A percentile compares a stretch with the other conserved stretches of the same genome.
These are phyloP conservation scores for Notamacropus eugenii DNA, from an alignment of 2,797 vertebrate genomes.

Conservation along the genomic window DNA sequence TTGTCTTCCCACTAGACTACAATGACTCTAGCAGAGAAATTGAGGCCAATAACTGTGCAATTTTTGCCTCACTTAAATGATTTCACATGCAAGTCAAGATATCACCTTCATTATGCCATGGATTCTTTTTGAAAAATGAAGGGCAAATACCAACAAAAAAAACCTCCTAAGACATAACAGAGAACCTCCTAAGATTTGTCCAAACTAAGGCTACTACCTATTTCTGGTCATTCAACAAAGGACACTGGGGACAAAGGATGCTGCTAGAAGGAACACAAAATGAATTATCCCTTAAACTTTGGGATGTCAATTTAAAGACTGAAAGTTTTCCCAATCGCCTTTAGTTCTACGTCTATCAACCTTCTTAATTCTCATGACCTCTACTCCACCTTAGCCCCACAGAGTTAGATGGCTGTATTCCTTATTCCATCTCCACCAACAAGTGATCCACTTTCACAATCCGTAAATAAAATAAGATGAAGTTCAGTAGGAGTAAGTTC, in stretches of 20 bases:
- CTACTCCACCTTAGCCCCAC: background rate
- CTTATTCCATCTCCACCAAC: background rate
- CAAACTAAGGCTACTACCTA: background rate
- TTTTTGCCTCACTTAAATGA: background rate
- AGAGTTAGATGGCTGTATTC: background rate
- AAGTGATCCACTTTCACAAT: background rate
- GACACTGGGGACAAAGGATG: background rate
- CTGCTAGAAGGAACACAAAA: background rate
- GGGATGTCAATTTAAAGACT: background rate
- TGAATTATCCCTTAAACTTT: background rate
- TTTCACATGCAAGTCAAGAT: background rate
- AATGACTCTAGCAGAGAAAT: background rate
- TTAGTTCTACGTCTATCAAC: background rate
- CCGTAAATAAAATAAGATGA: background rate
- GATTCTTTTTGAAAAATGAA: background rate
- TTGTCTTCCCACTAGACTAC: background rate
- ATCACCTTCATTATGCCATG: background rate
- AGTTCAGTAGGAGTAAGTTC: background rate
- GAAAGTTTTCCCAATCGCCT: background rate
- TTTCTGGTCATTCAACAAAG: background rate
- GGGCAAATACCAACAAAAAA: background rate
- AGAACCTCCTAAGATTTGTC: background rate
- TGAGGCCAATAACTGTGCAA: background rate
- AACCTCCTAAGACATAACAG: background rate
- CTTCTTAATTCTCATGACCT: background rate